A percentile compares a stretch with the other conserved stretches of the same genome.
Conservation (phyloP, 2,888 invertebrate species). For the Rhingia rostrata region DNA sequence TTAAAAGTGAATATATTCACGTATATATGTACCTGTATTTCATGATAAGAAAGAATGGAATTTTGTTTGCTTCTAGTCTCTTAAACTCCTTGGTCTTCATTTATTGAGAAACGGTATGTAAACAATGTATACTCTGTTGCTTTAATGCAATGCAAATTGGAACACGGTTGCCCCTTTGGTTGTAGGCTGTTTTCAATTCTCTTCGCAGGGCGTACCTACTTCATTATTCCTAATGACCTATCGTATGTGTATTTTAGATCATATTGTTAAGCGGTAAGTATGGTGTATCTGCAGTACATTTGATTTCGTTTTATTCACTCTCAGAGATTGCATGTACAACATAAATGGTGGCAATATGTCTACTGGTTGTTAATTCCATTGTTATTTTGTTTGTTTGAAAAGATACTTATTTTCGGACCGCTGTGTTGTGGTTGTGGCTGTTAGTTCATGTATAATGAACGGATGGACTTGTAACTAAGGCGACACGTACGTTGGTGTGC, state of each 20-base stretch:
- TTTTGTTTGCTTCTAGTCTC: constrained; percentile 34
- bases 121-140: constrained; percentile 36
- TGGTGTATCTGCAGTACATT: too few species aligned
- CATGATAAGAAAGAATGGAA: constrained; percentile 46
- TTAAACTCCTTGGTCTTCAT: constrained; percentile 21
- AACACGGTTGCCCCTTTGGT: constrained; percentile 1
- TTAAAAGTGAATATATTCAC: constrained; percentile 29
- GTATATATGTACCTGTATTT: constrained; percentile 5
- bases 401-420: too few species aligned
- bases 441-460: too few species aligned
- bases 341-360: too few species aligned
- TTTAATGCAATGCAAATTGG: constrained; percentile 53
- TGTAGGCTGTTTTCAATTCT: constrained; percentile 13
- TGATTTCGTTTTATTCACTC: too few species aligned
- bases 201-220: constrained; percentile 21
- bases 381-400: too few species aligned
- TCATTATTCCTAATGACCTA: constrained; percentile 44
- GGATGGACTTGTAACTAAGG: too few species aligned
- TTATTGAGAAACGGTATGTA: constrained; percentile 19
- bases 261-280: too few species aligned
- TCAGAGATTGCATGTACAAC: too few species aligned
- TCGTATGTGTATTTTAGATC: constrained; percentile 1
- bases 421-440: too few species aligned
- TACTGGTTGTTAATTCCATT: too few species aligned
- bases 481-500: too few species aligned